A percentile compares a stretch with the other conserved stretches of the same genome.
Conservation (phyloP, 2,797 vertebrate species). For the Taeniopygia guttata region DNA sequence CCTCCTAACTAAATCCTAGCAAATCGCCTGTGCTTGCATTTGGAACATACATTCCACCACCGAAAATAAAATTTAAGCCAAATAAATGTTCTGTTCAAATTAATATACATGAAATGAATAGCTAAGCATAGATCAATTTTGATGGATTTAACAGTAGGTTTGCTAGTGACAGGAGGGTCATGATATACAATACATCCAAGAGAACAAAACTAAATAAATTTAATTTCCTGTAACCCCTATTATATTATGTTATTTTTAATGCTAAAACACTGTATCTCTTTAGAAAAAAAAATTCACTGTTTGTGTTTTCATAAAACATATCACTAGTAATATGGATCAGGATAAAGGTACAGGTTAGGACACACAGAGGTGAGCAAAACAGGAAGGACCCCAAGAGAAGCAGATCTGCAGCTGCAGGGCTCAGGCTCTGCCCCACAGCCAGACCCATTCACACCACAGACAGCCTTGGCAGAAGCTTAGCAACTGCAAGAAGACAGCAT, state of each 20-base stretch:
- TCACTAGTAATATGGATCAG: not conserved
- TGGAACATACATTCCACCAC: conserved; percentile 67
- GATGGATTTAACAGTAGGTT: conserved; percentile 64
- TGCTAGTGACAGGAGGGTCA: conserved; percentile 49
- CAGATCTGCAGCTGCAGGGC: not conserved
- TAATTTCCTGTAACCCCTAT: conserved; percentile 43
- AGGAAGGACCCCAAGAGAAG: not conserved
- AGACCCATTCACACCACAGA: not conserved
- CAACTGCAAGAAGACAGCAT: not conserved
- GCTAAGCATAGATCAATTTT: conserved; percentile 67
- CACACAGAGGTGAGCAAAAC: not conserved
- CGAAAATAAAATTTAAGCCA: conserved; percentile 74
- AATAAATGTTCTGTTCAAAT: conserved; percentile 74
- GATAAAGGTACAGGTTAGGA: not conserved
- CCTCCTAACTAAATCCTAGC: conserved; percentile 73
- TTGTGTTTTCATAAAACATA: not conserved
- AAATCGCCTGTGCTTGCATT: conserved; percentile 64
- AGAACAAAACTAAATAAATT: conserved; percentile 45
- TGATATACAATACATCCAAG: conserved; percentile 8
- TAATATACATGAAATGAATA: conserved; percentile 74
- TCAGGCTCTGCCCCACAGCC: not conserved
- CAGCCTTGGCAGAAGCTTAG: not conserved
- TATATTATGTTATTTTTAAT: conserved; percentile 19
- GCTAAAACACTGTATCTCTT: not conserved
- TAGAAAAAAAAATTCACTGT: not conserved